These are phyloP conservation scores for Amphimallon solstitiale DNA, from an alignment of 2,888 invertebrate species.

Conservation along the genomic window DNA sequence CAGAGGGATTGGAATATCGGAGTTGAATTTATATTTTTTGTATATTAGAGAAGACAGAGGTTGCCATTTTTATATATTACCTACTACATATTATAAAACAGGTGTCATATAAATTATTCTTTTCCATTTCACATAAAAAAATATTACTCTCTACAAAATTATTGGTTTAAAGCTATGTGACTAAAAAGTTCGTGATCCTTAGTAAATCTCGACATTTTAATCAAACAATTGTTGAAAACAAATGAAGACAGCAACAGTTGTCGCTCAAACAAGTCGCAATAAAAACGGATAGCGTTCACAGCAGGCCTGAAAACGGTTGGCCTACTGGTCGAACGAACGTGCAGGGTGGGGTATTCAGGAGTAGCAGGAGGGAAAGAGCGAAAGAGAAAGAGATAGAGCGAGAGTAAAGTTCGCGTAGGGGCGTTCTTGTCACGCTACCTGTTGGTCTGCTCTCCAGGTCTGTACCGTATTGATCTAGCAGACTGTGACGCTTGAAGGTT, in stretches of 20 bases:
- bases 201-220: neutral
- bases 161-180: too few relatives aligned
- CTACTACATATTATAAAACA: too few relatives aligned
- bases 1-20: too few relatives aligned
- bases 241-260: conserved; percentile 43
- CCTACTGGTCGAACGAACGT: conserved; percentile 39
- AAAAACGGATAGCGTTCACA: conserved; percentile 25
- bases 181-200: neutral
- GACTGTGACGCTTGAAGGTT: conserved; percentile 53
- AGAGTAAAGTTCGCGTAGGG: conserved; percentile 36
- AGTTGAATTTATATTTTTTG: too few relatives aligned
- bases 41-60: too few relatives aligned
- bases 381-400: too few relatives aligned
- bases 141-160: too few relatives aligned
- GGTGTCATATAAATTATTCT: too few relatives aligned
- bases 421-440: conserved; percentile 55
- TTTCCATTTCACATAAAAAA: too few relatives aligned
- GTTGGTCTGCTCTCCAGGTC: conserved; percentile 56
- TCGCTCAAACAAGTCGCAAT: conserved; percentile 35
- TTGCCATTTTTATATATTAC: too few relatives aligned
- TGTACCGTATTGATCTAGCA: conserved; percentile 54
- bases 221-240: conserved; percentile 13
- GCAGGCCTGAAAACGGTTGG: conserved; percentile 41
- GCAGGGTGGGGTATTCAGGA: neutral
- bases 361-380: conserved; percentile 40